Percentiles rank a stretch among this genome's conserved stretches.
Conservation (phyloP, 2,113 vertebrate genomes). For the Bubo blakistoni region DNA sequence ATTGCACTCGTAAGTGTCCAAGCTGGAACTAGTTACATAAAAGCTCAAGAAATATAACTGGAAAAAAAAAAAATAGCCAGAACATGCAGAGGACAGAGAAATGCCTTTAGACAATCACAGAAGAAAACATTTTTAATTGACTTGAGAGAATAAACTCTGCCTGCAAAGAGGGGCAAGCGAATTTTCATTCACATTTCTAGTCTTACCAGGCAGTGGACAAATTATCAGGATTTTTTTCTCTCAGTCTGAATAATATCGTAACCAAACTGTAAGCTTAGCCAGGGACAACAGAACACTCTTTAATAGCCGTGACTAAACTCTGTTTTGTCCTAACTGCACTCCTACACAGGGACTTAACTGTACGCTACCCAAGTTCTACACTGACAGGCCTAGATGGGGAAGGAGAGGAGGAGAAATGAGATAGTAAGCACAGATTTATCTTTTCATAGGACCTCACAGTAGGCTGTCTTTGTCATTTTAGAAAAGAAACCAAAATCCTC, state of each 20-base stretch:
- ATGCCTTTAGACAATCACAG: background rate
- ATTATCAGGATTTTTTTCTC: background rate
- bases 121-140: background rate
- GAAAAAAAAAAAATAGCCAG: background rate
- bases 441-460: background rate
- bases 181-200: background rate
- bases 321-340: background rate
- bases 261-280: background rate
- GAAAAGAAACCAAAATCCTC: background rate
- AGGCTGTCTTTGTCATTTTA: background rate
- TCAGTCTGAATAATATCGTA: background rate
- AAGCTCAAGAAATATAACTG: background rate
- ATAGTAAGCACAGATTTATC: background rate
- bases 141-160: background rate
- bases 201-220: background rate
- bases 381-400: background rate
- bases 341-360: background rate
- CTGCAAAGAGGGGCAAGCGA: background rate
- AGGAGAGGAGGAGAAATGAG: background rate
- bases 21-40: background rate
- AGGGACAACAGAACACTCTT: background rate
- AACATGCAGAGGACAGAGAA: background rate
- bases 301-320: background rate
- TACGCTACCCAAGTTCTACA: background rate
- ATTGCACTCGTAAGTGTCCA: background rate